A percentile compares a stretch with the other conserved stretches of the same genome.
phyloP scores from a whole-genome alignment of 2,113 vertebrate species.

The Bubo bubo region DNA sequence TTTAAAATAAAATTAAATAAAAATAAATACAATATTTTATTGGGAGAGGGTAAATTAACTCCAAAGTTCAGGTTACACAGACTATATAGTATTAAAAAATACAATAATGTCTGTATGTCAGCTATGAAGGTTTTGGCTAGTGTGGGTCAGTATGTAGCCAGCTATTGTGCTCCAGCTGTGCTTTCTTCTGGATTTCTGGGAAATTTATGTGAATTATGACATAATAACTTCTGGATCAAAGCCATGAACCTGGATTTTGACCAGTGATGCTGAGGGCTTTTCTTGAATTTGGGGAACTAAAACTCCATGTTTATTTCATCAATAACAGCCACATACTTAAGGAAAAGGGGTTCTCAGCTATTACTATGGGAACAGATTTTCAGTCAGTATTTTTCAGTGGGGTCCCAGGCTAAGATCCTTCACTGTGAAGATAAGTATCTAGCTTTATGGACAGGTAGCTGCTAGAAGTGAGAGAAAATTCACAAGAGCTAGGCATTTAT shows the following conservation, averaged over 20 bases:
- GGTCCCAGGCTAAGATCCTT: background rate
- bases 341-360: background rate
- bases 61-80: background rate
- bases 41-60: background rate
- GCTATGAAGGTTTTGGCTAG: background rate
- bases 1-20: background rate
- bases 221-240: background rate
- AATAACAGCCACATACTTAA: background rate
- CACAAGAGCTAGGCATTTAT: background rate
- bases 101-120: background rate
- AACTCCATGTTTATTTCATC: fast-evolving
- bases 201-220: background rate
- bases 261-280: background rate
- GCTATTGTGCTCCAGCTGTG: background rate
- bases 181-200: background rate
- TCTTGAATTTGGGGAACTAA: background rate
- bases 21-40: background rate
- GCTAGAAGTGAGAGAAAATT: background rate
- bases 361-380: background rate
- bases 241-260: background rate
- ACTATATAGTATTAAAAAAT: background rate
- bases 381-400: background rate
- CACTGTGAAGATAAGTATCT: background rate
- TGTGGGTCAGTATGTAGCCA: background rate
- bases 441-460: background rate